Base-by-base conservation (phyloP, 2,113 vertebrate species). In the Periophthalmus modestus region DNA sequence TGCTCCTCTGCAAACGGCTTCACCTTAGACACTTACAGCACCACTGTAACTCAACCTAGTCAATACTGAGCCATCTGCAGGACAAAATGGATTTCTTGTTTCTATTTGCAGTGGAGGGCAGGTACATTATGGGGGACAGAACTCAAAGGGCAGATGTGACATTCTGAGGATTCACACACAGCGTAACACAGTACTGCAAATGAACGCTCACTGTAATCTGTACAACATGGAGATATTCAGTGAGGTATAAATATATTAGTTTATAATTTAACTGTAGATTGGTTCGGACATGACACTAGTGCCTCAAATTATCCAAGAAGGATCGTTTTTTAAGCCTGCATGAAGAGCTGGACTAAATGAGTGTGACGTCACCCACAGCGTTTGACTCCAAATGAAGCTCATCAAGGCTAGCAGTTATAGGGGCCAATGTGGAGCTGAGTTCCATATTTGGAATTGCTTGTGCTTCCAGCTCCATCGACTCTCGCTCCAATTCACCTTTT, bases 11-110 rank as follows among this genome's bases (percentile, higher is more conserved):
- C 80, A 83, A 68, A 82, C 68, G 66, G 80, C 82, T 69, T 34
- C 19, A 73, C 80, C 89, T 88, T 86, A 90, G 72, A 82, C 86
- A 86, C 67, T 61, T 78, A 48, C n/a, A n/a, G n/a, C n/a, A n/a
- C n/a, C n/a, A n/a, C 50, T 50, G 1, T 33, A 55, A 71, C 58
- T 57, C 43, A 78, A 80, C 72, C 36, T 62, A 18, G 72, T 86
- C 72, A 74, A 54, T 55, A 68, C 24, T 48, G 28, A 12, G 43
- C 11, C 52, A 75, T 74, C 73, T 19, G 81, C 62, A 62, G 69
- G 43, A 21, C 58, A 65, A 71, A 50, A n/a, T 19, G 34, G 23
- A 58, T 74, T 16, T 54, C 39, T 54, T 19, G 3, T n/a, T 54
- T 66, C 59, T 36, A 57, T 54, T 65, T 61, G 14, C 19, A 71